A percentile compares a stretch with the other conserved stretches of the same genome.
Conservation (phyloP, 2,888 invertebrate species). For the Onthophagus sagittarius region DNA sequence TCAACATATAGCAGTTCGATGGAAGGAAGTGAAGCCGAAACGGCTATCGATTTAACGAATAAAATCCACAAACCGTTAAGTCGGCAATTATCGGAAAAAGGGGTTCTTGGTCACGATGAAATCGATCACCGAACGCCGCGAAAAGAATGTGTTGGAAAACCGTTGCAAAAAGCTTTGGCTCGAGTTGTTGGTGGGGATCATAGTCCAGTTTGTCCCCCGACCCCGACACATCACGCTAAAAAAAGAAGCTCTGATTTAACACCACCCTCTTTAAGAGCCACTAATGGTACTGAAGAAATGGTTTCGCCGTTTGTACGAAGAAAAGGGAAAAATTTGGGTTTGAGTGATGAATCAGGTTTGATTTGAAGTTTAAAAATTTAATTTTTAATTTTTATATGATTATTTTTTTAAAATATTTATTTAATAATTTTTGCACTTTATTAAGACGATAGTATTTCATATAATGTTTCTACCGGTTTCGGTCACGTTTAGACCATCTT, state of each 20-base stretch:
- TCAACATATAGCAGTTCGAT: conserved; percentile 38
- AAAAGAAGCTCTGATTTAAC: conserved; percentile 49
- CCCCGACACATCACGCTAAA: conserved; percentile 81
- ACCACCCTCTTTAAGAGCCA: conserved; percentile 55
- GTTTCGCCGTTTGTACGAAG: not conserved
- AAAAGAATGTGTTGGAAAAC: conserved; percentile 18
- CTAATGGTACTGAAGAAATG: conserved; percentile 40
- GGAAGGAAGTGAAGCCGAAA: conserved; percentile 21
- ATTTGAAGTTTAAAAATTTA: not conserved
- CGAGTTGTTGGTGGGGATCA: conserved; percentile 40
- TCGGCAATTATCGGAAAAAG: conserved; percentile 55
- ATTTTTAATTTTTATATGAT: too few relatives aligned
- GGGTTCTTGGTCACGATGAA: conserved; percentile 21
- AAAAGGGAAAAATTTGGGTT: not conserved
- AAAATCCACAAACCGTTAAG: conserved; percentile 68
- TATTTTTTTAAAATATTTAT: too few relatives aligned
- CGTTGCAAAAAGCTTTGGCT: conserved; percentile 24
- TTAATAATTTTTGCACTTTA: too few relatives aligned
- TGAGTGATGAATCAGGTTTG: not conserved
- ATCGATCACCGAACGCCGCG: conserved; percentile 11
- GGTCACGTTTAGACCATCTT: too few relatives aligned
- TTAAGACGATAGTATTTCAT: too few relatives aligned
- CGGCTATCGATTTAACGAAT: conserved; percentile 36
- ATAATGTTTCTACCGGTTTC: too few relatives aligned
- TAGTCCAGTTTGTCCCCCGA: conserved; percentile 75